Conservation (phyloP, 2,797 vertebrate species). For the Sebastes hubbsi region DNA sequence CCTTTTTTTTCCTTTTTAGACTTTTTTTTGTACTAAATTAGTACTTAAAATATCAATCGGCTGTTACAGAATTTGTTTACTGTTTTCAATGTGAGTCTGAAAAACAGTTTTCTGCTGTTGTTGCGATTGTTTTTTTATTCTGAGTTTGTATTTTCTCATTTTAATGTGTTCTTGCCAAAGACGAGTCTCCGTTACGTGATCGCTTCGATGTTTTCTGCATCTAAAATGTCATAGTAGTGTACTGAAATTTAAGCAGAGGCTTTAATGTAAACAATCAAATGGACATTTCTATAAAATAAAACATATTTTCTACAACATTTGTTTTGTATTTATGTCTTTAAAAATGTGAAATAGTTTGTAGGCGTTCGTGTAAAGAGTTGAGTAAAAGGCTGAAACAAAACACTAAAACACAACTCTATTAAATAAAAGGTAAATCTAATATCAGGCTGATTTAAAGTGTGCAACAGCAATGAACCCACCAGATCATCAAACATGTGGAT, state of each 20-base stretch:
- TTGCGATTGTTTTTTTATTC: neutral
- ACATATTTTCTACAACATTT: neutral
- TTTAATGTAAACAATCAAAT: neutral
- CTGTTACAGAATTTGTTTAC: neutral
- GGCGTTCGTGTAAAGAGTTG: no score
- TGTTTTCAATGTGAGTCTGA: neutral
- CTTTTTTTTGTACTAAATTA: neutral
- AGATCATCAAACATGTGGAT: neutral
- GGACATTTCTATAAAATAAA: conserved; percentile 28
- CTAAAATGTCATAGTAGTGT: neutral
- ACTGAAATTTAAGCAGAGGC: neutral
- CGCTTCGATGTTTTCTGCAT: neutral
- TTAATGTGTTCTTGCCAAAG: conserved; percentile 21
- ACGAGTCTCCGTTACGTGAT: neutral
- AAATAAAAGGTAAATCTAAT: neutral
- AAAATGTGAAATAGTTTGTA: neutral
- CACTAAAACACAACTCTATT: no score
- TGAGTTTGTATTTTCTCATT: neutral
- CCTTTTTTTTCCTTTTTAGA: neutral
- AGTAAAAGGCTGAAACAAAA: no score
- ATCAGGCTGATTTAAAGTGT: neutral
- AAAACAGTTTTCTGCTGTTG: neutral
- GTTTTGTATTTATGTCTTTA: neutral
- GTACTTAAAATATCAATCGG: neutral
- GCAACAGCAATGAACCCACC: neutral